These are phyloP conservation scores for Sceloporus undulatus DNA, from an alignment of 2,113 vertebrate species.

Conservation along the genomic window DNA sequence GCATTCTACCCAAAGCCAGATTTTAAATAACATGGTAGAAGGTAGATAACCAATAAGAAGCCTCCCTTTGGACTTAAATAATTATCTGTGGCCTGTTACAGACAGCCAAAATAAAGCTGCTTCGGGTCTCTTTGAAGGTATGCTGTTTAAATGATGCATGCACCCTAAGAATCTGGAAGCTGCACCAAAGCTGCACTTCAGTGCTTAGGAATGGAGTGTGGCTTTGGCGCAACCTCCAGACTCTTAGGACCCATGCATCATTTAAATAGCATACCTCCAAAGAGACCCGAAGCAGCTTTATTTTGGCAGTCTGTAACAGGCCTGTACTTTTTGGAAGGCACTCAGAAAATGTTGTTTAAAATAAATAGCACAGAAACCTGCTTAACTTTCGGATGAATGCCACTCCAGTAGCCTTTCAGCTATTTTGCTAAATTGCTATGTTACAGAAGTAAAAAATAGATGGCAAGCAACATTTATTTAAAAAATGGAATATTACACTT, in stretches of 20 bases:
- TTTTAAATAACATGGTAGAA: not conserved
- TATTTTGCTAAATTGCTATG: constrained; percentile 4
- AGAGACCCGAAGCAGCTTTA: too few species aligned
- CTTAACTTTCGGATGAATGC: not conserved
- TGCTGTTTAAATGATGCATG: too few species aligned
- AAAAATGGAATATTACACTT: constrained; percentile 30
- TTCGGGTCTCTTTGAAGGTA: too few species aligned
- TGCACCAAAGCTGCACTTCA: too few species aligned
- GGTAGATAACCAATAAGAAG: not conserved
- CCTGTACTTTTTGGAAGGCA: not conserved
- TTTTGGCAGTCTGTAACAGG: too few species aligned
- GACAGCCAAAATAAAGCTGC: too few species aligned
- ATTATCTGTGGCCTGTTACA: too few species aligned
- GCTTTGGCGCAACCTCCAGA: too few species aligned
- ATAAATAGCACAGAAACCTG: not conserved
- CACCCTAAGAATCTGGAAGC: too few species aligned
- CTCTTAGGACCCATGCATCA: too few species aligned
- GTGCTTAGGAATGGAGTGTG: too few species aligned
- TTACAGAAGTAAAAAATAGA: constrained; percentile 14
- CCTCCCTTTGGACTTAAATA: not conserved
- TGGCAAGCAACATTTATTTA: not conserved
- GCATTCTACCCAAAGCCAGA: not conserved
- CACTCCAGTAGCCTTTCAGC: not conserved
- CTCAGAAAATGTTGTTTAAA: not conserved
- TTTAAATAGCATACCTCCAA: too few species aligned